Evolutionary conservation across 2,797 vertebrate genomes (phyloP).

Genomic region (Myripristis jacobus): DNA sequence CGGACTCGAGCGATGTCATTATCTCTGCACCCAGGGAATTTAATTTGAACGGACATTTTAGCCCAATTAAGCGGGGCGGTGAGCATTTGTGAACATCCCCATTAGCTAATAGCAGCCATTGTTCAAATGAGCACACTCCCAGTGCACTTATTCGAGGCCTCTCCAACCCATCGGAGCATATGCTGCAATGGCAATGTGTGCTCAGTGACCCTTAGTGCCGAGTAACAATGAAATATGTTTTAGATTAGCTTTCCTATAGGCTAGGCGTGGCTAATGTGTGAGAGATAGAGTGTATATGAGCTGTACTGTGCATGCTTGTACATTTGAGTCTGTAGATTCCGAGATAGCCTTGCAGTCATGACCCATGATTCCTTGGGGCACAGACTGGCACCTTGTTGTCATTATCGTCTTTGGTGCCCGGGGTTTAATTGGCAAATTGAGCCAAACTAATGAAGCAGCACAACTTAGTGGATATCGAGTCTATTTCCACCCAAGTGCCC

Average conservation of each 20-base stretch:
- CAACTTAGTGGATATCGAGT: constrained; percentile 64
- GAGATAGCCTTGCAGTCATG: constrained; percentile 62
- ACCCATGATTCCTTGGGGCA: constrained; percentile 65
- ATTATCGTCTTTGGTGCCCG: constrained; percentile 70
- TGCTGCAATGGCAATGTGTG: constrained; percentile 61
- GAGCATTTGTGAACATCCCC: constrained; percentile 80
- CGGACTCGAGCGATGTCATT: constrained; percentile 64
- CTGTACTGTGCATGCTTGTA: constrained; percentile 1
- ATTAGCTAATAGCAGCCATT: constrained; percentile 82
- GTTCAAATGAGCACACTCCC: constrained; percentile 76
- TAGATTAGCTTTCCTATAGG: constrained; percentile 53
- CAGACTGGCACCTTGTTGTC: constrained; percentile 69
- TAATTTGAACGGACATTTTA: constrained; percentile 84
- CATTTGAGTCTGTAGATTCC: constrained; percentile 47
- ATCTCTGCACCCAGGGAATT: constrained; percentile 75
- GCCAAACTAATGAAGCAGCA: constrained; percentile 74
- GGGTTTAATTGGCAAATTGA: constrained; percentile 77
- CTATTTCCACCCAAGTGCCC: constrained; percentile 38
- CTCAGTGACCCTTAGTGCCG: constrained; percentile 65
- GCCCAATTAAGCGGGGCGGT: constrained; percentile 80
- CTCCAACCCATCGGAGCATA: constrained; percentile 66
- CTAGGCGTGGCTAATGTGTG: constrained; percentile 27
- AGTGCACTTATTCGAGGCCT: constrained; percentile 65
- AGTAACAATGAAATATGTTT: constrained; percentile 61
- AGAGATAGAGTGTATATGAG: not conserved